Evolutionary conservation across 1,140 invertebrate species (phyloP), one percentile per base, ranked within the genome.

Genomic region (Drosophila kepulauana): DNA sequence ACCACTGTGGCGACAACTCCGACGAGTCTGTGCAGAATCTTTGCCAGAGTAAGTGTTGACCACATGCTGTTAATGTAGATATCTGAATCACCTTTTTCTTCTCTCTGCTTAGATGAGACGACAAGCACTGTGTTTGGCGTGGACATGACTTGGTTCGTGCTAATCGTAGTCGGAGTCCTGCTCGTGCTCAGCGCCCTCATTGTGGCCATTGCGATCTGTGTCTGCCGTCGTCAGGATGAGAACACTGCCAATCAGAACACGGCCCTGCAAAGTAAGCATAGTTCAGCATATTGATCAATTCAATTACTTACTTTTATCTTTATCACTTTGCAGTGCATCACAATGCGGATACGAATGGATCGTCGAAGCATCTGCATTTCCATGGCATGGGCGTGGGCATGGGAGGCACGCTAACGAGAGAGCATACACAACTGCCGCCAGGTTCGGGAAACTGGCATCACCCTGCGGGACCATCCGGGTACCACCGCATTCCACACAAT

Each of bases 1-100:
- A 97, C 93, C 97, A 99, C 92, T 98, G 98, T 92, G 97, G 96
- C n/a, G 97, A 98, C 93, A 97, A 96, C 43, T 97, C 97, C 13
- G 98, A 99, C 91, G 98, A 98, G 93, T 95, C 95, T 61, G 95
- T 96, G 71, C 95, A 95, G 64, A 95, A 95, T 54, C 94, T 96
- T 57, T 98, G 97, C 93, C 95, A 96, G 91, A 96, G 97, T 98
- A 94, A 95, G 95, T 86, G 20, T 3, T 7, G 11, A 25, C 20
- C 5, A 1, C 5, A n/a, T 20, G 3, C 13, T 8, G 7, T 13
- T 5, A 33, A 3, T 13, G 1, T 11, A 13, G 6, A 5, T 56
- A 2, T 3, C 10, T 8, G 11, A 45, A 8, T 15, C 2, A 16
- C 15, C 13, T 0, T 4, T 0, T 4, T 20, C 11, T 6, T 38